Evolutionary conservation across 2,888 invertebrate species (phyloP).

Genomic region (Hyposoter didymator): DNA sequence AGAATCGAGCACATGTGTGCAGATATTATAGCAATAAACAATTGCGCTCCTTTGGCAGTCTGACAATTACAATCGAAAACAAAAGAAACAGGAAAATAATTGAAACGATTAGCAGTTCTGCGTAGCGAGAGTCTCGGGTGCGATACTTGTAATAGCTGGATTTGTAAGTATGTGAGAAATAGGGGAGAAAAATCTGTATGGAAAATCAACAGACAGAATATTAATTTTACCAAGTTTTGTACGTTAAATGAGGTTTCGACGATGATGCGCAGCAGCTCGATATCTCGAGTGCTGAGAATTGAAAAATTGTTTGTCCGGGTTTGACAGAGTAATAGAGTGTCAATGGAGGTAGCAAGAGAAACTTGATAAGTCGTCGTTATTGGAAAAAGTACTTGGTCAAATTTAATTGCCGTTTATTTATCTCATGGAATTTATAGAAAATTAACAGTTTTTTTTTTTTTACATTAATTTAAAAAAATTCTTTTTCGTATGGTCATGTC

Average conservation of each 20-base stretch:
- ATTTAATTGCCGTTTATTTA: background rate
- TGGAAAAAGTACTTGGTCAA: slow-evolving; percentile 25
- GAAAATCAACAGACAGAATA: slow-evolving; percentile 1
- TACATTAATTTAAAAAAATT: background rate
- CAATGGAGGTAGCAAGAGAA: background rate
- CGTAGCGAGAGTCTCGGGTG: slow-evolving; percentile 42
- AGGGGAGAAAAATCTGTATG: background rate
- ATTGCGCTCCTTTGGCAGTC: slow-evolving; percentile 17
- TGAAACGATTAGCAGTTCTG: slow-evolving; percentile 28
- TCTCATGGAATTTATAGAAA: background rate
- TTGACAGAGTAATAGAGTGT: background rate
- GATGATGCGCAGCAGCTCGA: slow-evolving; percentile 10
- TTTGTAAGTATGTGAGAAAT: slow-evolving; percentile 11
- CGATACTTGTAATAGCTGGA: slow-evolving; percentile 43
- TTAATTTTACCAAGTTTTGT: slow-evolving; percentile 10
- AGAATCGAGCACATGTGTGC: background rate
- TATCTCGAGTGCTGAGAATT: slow-evolving; percentile 6
- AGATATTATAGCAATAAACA: slow-evolving; percentile 40
- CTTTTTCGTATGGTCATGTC: background rate
- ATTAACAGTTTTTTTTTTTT: background rate
- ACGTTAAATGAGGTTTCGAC: background rate
- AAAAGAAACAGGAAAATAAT: slow-evolving; percentile 1
- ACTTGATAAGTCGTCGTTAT: background rate
- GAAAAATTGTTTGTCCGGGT: slow-evolving; percentile 27
- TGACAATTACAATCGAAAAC: slow-evolving; percentile 21